Conservation (phyloP, 2,888 invertebrate species). For the Epiperipatus broadwayi region DNA sequence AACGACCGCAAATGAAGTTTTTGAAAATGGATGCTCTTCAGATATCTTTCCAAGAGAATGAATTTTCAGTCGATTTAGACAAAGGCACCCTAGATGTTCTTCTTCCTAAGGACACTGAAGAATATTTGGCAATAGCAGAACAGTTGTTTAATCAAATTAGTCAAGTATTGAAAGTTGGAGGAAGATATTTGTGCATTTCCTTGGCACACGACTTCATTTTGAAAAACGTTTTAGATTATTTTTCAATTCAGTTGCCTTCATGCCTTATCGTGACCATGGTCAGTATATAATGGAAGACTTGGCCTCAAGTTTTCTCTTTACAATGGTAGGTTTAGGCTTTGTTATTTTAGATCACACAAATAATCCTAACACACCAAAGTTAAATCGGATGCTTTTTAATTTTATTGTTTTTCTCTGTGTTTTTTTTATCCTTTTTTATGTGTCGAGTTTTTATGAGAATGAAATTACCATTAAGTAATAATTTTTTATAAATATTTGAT, state of each 20-base stretch:
- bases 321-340: constrained; percentile 85
- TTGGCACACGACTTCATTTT: constrained; percentile 72
- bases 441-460: constrained; percentile 97
- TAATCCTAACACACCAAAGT: constrained; percentile 66
- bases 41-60: constrained; percentile 48
- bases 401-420: constrained; percentile 79
- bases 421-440: constrained; percentile 75
- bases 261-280: constrained; percentile 80
- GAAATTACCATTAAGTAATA: constrained; percentile 64
- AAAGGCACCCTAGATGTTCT: constrained; percentile 94
- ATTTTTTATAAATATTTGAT: too few species aligned
- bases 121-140: constrained; percentile 40
- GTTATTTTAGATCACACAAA: constrained; percentile 88
- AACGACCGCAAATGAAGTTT: constrained; percentile 55
- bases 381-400: constrained; percentile 71
- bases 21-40: constrained; percentile 63
- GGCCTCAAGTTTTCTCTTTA: constrained; percentile 90
- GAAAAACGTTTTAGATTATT: constrained; percentile 36
- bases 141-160: constrained; percentile 52
- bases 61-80: constrained; percentile 67
- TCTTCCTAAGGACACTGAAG: constrained; percentile 36
- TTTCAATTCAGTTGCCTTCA: constrained; percentile 32
- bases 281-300: constrained; percentile 99
- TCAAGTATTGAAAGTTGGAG: constrained; percentile 47
- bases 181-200: constrained; percentile 56